Percentiles rank a stretch among this genome's conserved stretches.
phyloP scores from a whole-genome alignment of 64 coral and sea anemone species.

The Orbicella faveolata region DNA sequence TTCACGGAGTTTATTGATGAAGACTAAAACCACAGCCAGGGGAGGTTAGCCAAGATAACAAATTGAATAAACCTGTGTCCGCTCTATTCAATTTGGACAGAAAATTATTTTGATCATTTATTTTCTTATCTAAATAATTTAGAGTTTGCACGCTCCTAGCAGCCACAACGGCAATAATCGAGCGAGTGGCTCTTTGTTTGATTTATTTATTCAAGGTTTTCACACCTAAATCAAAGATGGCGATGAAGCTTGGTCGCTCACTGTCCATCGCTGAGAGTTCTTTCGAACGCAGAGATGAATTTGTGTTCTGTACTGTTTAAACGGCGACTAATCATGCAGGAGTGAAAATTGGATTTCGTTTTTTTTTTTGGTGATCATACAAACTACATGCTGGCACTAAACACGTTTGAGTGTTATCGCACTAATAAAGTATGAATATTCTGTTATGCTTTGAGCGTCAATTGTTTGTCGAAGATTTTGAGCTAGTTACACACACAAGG shows the following conservation, averaged over 20 bases:
- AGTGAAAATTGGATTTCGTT: conserved; percentile 50
- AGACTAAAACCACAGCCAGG: neutral
- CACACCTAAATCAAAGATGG: conserved; percentile 46
- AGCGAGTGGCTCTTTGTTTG: conserved; percentile 13
- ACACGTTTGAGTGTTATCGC: conserved; percentile 31
- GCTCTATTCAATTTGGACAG: conserved; percentile 29
- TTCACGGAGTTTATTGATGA: neutral
- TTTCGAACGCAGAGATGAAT: neutral
- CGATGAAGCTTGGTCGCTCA: neutral
- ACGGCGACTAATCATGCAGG: conserved; percentile 24
- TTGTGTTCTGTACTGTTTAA: neutral
- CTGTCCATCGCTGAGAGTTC: neutral
- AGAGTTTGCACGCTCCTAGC: conserved; percentile 22
- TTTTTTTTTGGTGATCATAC: neutral
- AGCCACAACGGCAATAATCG: conserved; percentile 27
- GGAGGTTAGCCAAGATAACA: neutral
- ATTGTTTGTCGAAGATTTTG: conserved; percentile 36
- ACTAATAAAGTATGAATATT: conserved; percentile 53
- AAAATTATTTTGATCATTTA: conserved; percentile 84
- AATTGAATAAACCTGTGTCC: conserved; percentile 32
- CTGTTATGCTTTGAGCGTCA: conserved; percentile 22
- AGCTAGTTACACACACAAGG: conserved; percentile 21
- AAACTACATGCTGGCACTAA: neutral
- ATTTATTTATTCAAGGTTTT: conserved; percentile 48
- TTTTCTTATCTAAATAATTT: conserved; percentile 73